Base-by-base conservation (phyloP, 1,140 invertebrate species). In the Cecropterus lyciades region DNA sequence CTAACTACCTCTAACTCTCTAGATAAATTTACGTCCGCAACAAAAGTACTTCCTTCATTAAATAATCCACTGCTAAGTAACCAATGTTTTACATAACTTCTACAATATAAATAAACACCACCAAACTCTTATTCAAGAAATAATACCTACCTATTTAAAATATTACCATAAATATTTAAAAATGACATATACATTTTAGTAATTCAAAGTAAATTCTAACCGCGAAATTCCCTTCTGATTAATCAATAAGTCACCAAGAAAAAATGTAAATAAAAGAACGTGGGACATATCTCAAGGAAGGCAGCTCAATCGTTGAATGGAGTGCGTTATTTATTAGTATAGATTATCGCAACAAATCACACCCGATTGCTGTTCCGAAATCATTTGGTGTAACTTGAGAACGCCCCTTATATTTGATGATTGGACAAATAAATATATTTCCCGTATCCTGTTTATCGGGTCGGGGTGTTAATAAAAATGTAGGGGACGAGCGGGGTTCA, bases 401-500 rank as follows among this genome's bases (percentile, higher is more conserved):
- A 87, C 85, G 75, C 84, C 85, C 85, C 84, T 87, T 85, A 89
- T 83, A 82, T 84, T 80, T 79, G 89, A 89, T 90, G 89, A 91
- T 89, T 91, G 87, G 82, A 87, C 86, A 89, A 91, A 91, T 91
- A 91, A 91, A 89, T 91, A 88, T 91, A 91, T 91, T 87, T 91
- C 79, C 87, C 79, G 82, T 90, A 90, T 91, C 87, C 87, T 87
- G 87, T 89, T 89, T 88, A 89, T 89, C 87, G 79, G 74, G 84
- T 73, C 79, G 74, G 82, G 87, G 89, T 89, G 87, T 91, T 89
- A 91, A 91, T 91, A 91, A 91, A 91, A 91, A 91, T 89, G 87
- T 89, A 86, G 83, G 67, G 89, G 75, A 79, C 33, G 1, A 17
- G 0, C 45, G 14, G 80, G 84, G 57, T n/a, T 27, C 45, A 33